Base-by-base conservation (phyloP, 2,888 invertebrate genomes). In the Apamea epomidion region DNA sequence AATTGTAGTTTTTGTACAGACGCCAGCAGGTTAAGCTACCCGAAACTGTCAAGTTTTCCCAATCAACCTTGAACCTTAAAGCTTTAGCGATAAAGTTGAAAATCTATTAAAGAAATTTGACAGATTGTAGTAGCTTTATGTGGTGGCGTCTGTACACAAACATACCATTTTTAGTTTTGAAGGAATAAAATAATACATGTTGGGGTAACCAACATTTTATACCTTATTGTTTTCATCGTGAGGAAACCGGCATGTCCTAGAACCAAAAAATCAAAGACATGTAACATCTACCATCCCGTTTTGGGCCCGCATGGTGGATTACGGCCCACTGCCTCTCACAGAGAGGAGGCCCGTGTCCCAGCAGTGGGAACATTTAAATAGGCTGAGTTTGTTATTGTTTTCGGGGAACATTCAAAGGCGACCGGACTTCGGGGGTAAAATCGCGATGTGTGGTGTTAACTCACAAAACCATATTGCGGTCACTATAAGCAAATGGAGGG, bases 1-100 rank as follows among this genome's bases (percentile, higher is more conserved):
- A 84, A 87, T 88, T 85, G 82, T 71, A 16, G 71, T 89, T 89
- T 89, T 89, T 89, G 45, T 72, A 60, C 32, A 32, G n/a, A n/a
- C n/a, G n/a, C n/a, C n/a, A n/a, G n/a, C n/a, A n/a, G n/a, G n/a
- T n/a, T n/a, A n/a, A n/a, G n/a, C n/a, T n/a, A n/a, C n/a, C n/a
- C n/a, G n/a, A n/a, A n/a, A n/a, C n/a, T n/a, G n/a, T n/a, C n/a
- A n/a, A n/a, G n/a, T n/a, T n/a, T n/a, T n/a, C n/a, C n/a, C n/a
- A n/a, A n/a, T n/a, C n/a, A n/a, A n/a, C n/a, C n/a, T n/a, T n/a
- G n/a, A n/a, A n/a, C n/a, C n/a, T n/a, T n/a, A n/a, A n/a, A n/a
- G n/a, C n/a, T n/a, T n/a, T n/a, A n/a, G n/a, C n/a, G n/a, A n/a
- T n/a, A n/a, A n/a, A n/a, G n/a, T n/a, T n/a, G n/a, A n/a, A n/a